These are phyloP conservation scores for Troides helena DNA, from an alignment of 2,888 invertebrate genomes.

Conservation along the genomic window DNA sequence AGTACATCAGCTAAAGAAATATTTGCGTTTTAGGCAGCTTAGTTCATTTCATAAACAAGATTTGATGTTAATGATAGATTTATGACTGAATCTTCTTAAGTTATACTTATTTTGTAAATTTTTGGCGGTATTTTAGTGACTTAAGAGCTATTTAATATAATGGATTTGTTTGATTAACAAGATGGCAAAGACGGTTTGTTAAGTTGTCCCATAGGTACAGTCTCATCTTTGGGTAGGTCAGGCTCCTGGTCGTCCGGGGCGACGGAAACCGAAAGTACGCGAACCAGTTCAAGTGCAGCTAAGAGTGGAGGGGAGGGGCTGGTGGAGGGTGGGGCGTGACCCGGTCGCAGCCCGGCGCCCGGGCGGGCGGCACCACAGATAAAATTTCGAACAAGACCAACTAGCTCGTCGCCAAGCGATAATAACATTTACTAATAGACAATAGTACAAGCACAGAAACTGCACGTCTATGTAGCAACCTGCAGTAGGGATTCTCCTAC, in stretches of 20 bases:
- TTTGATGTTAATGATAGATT: neutral
- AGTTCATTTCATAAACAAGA: neutral
- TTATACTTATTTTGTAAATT: neutral
- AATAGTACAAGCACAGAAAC: neutral
- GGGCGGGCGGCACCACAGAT: constrained; percentile 28
- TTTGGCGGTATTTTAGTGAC: neutral
- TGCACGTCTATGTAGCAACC: neutral
- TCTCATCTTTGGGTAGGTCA: constrained; percentile 62
- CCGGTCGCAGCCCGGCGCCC: constrained; percentile 50
- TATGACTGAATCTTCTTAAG: neutral
- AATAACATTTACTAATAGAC: neutral
- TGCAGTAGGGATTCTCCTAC: neutral
- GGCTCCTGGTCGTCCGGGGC: constrained; percentile 50
- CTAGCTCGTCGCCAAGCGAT: constrained; percentile 5
- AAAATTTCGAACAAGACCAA: constrained; percentile 19
- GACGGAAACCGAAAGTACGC: constrained; percentile 65
- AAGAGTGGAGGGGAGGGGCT: constrained; percentile 28
- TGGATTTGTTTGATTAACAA: neutral
- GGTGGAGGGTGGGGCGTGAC: constrained; percentile 46
- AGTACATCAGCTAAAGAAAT: neutral
- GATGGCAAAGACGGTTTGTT: neutral
- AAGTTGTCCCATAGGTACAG: constrained; percentile 27
- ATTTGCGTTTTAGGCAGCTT: neutral
- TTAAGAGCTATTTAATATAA: neutral
- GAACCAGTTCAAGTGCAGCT: constrained; percentile 67